These are phyloP conservation scores for Reticulitermes lucifugus DNA, from an alignment of 2,888 invertebrate genomes.

Conservation along the genomic window DNA sequence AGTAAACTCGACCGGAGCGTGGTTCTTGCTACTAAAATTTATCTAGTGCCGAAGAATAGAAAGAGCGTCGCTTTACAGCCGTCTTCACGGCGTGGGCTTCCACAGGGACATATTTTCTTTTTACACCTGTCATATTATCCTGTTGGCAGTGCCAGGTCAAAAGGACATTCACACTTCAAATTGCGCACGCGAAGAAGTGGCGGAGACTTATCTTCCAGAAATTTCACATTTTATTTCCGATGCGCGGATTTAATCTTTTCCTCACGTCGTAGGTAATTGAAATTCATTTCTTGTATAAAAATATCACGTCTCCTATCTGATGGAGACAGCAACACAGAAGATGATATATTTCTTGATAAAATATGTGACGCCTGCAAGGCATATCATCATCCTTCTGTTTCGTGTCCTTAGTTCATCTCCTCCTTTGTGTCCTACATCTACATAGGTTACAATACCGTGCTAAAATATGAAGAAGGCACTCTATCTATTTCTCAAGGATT, in stretches of 20 bases:
- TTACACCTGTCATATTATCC: too few relatives aligned
- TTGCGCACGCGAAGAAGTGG: too few relatives aligned
- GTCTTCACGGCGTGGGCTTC: too few relatives aligned
- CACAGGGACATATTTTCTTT: too few relatives aligned
- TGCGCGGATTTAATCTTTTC: neutral
- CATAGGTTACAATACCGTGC: neutral
- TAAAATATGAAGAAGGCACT: neutral
- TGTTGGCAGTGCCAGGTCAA: too few relatives aligned
- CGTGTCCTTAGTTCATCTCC: neutral
- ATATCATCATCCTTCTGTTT: neutral
- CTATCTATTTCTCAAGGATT: neutral
- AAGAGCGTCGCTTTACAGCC: too few relatives aligned
- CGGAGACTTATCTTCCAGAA: too few relatives aligned
- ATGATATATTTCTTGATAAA: neutral
- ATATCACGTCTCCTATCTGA: neutral
- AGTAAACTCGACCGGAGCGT: too few relatives aligned
- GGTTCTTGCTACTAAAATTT: too few relatives aligned
- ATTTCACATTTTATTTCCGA: neutral
- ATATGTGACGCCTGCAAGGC: neutral
- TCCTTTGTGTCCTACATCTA: neutral
- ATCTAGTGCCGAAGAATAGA: too few relatives aligned
- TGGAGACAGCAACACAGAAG: neutral
- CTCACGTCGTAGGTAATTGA: neutral
- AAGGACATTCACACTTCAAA: too few relatives aligned
- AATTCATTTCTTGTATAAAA: constrained; percentile 9